Evolutionary conservation across 2,888 invertebrate genomes (phyloP).

Genomic region (Zonitis immaculata): DNA sequence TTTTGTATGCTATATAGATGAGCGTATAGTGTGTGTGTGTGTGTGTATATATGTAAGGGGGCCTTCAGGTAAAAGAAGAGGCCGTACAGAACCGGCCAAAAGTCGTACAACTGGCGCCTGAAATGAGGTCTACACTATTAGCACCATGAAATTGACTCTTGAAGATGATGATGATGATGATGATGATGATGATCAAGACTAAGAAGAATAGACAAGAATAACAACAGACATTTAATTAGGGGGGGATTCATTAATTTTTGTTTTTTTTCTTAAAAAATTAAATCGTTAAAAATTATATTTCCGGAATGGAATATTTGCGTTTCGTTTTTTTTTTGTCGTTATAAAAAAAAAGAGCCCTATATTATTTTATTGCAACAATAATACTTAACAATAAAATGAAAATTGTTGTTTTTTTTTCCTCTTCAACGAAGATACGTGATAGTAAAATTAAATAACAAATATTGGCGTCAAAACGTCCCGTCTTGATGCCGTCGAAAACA

Average conservation of each 20-base stretch:
- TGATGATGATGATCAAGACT: background rate
- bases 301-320: background rate
- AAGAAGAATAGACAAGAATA: conserved; percentile 8
- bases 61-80: background rate
- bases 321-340: background rate
- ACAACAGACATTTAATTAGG: conserved; percentile 20
- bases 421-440: background rate
- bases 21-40: too few species aligned
- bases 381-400: too few species aligned
- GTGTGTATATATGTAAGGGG: too few species aligned
- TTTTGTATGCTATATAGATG: too few species aligned
- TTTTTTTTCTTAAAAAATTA: too few species aligned
- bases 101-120: conserved; percentile 30
- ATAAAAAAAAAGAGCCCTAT: too few species aligned
- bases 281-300: background rate
- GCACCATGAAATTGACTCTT: conserved; percentile 16
- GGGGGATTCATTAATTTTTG: conserved; percentile 13
- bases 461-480: background rate
- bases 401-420: too few species aligned
- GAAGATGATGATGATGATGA: background rate
- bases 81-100: conserved; percentile 3
- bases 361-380: too few species aligned
- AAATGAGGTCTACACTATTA: conserved; percentile 17
- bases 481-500: background rate
- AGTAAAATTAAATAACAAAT: background rate